A percentile compares a stretch with the other conserved stretches of the same genome.
phyloP scores from a whole-genome alignment of 2,888 invertebrate species.

The Crioceris asparagi region DNA sequence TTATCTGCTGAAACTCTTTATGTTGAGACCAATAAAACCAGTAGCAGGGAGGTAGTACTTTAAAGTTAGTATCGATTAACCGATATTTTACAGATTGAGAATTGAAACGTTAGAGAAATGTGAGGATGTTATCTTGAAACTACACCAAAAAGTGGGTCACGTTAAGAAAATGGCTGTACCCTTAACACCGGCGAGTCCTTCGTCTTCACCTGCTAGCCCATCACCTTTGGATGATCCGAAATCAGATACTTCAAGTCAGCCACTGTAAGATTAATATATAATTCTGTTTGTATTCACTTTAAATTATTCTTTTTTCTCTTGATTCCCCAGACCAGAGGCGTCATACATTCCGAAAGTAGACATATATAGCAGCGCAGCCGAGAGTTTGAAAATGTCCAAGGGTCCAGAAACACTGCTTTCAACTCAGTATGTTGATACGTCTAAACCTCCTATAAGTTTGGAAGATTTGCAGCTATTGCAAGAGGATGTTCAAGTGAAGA shows the following conservation, averaged over 20 bases:
- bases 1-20: no score
- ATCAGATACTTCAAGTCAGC: no score
- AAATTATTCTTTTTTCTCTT: not conserved
- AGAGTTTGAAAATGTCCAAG: slow-evolving; percentile 21
- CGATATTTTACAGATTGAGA: slow-evolving; percentile 45
- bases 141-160: slow-evolving; percentile 59
- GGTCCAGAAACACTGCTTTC: not conserved
- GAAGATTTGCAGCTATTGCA: slow-evolving; percentile 31
- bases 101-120: slow-evolving; percentile 57
- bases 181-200: slow-evolving; percentile 9
- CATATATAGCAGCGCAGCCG: slow-evolving; percentile 27
- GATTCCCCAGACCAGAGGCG: not conserved
- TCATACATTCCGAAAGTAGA: slow-evolving; percentile 27
- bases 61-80: not conserved
- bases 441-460: slow-evolving; percentile 32
- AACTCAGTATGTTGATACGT: slow-evolving; percentile 23
- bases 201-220: slow-evolving; percentile 38
- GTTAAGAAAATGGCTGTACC: not conserved
- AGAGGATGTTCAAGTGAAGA: slow-evolving; percentile 24
- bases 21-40: not conserved
- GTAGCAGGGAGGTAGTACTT: not conserved
- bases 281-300: not conserved
- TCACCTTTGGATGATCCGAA: no score
- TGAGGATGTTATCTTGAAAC: slow-evolving; percentile 56
- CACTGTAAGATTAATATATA: no score